Evolutionary conservation across 1,140 invertebrate species (phyloP).

Genomic region (Palaemon carinicauda): DNA sequence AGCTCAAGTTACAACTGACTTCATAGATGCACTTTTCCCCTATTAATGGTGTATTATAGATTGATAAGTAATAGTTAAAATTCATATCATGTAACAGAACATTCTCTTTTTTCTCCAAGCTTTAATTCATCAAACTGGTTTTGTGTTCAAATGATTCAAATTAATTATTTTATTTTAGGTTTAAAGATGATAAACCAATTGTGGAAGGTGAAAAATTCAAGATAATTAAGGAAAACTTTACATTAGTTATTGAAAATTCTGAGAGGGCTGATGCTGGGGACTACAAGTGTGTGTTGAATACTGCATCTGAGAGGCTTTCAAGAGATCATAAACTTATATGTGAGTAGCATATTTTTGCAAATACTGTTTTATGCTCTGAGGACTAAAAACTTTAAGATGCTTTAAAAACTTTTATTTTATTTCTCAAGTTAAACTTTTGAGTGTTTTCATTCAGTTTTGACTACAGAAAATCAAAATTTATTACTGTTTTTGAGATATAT

Average conservation of each 20-base stretch:
- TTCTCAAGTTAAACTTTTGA: too few relatives aligned
- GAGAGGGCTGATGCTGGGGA: conserved; percentile 4
- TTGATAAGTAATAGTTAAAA: too few relatives aligned
- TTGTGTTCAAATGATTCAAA: background rate
- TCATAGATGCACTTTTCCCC: too few relatives aligned
- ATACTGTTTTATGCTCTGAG: too few relatives aligned
- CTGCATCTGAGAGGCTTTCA: background rate
- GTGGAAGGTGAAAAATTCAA: background rate
- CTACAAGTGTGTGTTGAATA: conserved; percentile 13
- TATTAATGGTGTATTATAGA: too few relatives aligned
- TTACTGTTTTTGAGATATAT: too few relatives aligned
- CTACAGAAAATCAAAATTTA: too few relatives aligned
- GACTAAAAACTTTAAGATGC: too few relatives aligned
- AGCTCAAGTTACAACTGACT: too few relatives aligned
- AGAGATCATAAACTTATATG: conserved; percentile 19
- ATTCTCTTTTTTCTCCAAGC: background rate
- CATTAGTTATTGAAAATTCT: background rate
- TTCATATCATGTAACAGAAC: background rate
- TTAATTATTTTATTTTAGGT: conserved; percentile 26
- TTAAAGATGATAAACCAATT: background rate
- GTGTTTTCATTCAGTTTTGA: too few relatives aligned
- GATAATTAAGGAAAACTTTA: conserved; percentile 23
- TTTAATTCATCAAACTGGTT: background rate
- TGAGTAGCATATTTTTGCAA: background rate
- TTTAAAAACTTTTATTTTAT: too few relatives aligned